These are phyloP conservation scores for Philereme transversata DNA, from an alignment of 2,888 invertebrate species.

Conservation along the genomic window DNA sequence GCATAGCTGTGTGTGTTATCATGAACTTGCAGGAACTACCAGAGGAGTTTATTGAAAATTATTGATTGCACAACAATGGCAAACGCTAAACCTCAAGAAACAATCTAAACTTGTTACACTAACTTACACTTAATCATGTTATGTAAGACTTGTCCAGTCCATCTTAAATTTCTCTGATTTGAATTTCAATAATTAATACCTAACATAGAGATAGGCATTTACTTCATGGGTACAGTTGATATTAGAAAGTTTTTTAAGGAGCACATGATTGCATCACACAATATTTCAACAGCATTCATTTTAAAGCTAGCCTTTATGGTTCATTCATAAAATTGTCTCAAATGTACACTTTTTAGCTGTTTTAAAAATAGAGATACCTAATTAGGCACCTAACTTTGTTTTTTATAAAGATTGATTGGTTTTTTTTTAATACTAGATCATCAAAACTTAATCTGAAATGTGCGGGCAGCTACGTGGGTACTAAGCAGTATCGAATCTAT, in stretches of 20 bases:
- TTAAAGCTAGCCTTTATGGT: neutral
- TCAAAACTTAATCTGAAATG: too few species aligned
- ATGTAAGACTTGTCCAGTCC: slow-evolving; percentile 44
- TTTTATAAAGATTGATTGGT: too few species aligned
- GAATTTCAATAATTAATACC: slow-evolving; percentile 33
- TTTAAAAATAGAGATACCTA: too few species aligned
- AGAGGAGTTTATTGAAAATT: slow-evolving; percentile 78
- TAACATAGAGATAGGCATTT: slow-evolving; percentile 21
- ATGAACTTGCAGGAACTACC: slow-evolving; percentile 65
- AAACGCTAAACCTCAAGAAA: slow-evolving; percentile 62
- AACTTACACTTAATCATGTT: slow-evolving; percentile 47
- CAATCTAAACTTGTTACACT: slow-evolving; percentile 65
- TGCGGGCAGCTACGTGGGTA: too few species aligned
- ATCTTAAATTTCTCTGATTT: slow-evolving; percentile 50
- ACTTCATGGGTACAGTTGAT: slow-evolving; percentile 26
- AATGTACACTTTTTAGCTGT: too few species aligned
- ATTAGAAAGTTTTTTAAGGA: slow-evolving; percentile 39
- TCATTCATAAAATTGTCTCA: slow-evolving; percentile 1
- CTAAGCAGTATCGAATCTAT: too few species aligned
- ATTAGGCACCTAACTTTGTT: too few species aligned
- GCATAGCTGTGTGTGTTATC: slow-evolving; percentile 53
- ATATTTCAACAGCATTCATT: slow-evolving; percentile 18
- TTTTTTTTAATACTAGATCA: too few species aligned
- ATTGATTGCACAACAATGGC: slow-evolving; percentile 79
- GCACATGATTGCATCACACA: slow-evolving; percentile 26